Conservation (phyloP, 2,797 vertebrate genomes). For the Anomalospiza imberbis region DNA sequence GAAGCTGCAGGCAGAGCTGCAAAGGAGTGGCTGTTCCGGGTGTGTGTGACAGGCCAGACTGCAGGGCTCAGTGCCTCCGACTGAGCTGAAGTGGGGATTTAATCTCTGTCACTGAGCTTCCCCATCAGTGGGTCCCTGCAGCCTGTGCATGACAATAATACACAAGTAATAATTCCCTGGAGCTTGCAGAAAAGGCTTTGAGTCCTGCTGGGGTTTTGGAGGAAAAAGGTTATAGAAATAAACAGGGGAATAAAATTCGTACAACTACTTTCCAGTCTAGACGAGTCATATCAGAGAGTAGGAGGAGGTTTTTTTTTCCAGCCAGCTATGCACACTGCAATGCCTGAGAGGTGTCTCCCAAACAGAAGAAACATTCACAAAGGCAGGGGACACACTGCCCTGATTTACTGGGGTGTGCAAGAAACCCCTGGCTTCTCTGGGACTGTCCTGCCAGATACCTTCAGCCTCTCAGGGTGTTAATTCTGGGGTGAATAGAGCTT, state of each 20-base stretch:
- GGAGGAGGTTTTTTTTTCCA: background rate
- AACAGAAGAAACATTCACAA: background rate
- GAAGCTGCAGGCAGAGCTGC: background rate
- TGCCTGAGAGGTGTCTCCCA: background rate
- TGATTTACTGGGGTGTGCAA: background rate
- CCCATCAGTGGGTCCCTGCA: background rate
- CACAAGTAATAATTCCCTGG: background rate
- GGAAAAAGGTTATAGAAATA: background rate
- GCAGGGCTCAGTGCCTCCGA: fast-evolving
- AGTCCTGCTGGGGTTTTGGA: background rate
- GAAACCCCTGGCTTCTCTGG: background rate
- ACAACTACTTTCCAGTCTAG: background rate
- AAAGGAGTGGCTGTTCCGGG: background rate
- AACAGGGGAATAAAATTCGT: background rate
- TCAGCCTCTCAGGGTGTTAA: background rate
- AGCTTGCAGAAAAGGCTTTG: background rate
- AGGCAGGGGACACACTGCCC: background rate
- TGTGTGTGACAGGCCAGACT: fast-evolving
- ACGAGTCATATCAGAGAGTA: background rate
- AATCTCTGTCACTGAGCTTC: background rate
- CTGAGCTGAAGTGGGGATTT: background rate
- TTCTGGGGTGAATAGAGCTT: background rate
- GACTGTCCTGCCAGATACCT: background rate
- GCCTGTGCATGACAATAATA: background rate
- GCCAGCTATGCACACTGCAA: background rate